Evolutionary conservation across 2,113 vertebrate species (phyloP).

Genomic region (Emydura subglobosa): DNA sequence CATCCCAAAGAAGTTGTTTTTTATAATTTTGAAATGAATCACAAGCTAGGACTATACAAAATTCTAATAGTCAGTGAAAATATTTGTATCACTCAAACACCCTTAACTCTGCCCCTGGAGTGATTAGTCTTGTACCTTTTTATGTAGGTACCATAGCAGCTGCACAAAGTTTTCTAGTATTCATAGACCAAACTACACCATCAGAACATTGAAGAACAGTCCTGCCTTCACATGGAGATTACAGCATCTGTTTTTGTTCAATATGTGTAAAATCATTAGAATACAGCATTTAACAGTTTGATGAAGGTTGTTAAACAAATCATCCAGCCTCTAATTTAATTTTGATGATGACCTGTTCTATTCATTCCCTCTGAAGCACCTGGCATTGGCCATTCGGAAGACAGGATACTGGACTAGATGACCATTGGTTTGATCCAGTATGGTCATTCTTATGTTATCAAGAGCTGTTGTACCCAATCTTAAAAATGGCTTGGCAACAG

Average conservation of each 20-base stretch:
- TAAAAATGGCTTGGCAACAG: background rate
- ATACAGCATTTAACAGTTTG: background rate
- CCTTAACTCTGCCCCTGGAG: accelerated
- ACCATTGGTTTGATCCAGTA: too few relatives aligned
- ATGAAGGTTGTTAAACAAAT: background rate
- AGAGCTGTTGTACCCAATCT: background rate
- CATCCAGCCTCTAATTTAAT: background rate
- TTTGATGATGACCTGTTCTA: too few relatives aligned
- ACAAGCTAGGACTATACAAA: background rate
- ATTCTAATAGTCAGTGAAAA: accelerated
- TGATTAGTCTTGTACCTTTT: background rate
- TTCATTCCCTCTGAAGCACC: too few relatives aligned
- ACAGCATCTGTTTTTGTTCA: background rate
- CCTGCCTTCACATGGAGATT: background rate
- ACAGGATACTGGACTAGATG: too few relatives aligned
- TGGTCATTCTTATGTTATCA: background rate
- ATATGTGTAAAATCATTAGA: background rate
- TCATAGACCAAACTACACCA: background rate
- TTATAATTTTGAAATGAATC: accelerated
- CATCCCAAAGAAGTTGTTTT: background rate
- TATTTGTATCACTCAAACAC: accelerated
- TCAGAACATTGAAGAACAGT: background rate
- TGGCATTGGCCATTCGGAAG: too few relatives aligned
- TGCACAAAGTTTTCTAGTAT: background rate
- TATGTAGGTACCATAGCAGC: too few relatives aligned